These are phyloP conservation scores for Silurus lanzhouensis DNA, from an alignment of 2,797 vertebrate genomes.

Conservation along the genomic window DNA sequence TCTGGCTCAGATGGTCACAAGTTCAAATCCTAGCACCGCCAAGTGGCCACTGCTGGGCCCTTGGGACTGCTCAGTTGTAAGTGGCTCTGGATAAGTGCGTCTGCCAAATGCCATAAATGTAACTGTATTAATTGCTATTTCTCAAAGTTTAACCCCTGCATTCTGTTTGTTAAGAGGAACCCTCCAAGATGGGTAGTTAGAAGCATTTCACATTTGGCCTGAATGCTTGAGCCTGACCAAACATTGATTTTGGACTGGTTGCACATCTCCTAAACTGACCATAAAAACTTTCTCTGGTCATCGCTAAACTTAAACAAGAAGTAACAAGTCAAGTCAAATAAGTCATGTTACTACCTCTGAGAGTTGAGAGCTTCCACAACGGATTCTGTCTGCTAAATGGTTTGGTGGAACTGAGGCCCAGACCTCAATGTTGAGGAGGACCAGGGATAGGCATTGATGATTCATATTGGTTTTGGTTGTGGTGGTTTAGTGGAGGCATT, in stretches of 20 bases:
- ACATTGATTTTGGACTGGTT: neutral
- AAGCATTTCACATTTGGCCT: neutral
- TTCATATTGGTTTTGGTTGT: too few species aligned
- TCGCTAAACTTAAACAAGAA: neutral
- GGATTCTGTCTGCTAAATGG: neutral
- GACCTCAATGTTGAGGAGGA: neutral
- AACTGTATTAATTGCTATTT: neutral
- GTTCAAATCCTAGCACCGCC: too few species aligned
- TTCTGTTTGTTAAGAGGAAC: neutral
- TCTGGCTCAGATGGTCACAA: too few species aligned
- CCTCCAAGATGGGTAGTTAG: neutral
- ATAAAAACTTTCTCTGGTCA: neutral
- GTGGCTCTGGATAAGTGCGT: too few species aligned
- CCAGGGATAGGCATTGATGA: neutral
- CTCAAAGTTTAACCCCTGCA: neutral
- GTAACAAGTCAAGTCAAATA: neutral
- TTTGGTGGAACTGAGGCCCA: neutral
- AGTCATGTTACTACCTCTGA: neutral
- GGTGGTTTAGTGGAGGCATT: too few species aligned
- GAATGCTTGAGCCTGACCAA: neutral
- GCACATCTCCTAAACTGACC: neutral
- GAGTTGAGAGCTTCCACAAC: neutral
- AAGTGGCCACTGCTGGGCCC: too few species aligned
- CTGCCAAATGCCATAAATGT: too few species aligned
- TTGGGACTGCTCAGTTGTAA: too few species aligned